These are phyloP conservation scores for Burhinus oedicnemus DNA, from an alignment of 2,113 vertebrate species.

Conservation along the genomic window DNA sequence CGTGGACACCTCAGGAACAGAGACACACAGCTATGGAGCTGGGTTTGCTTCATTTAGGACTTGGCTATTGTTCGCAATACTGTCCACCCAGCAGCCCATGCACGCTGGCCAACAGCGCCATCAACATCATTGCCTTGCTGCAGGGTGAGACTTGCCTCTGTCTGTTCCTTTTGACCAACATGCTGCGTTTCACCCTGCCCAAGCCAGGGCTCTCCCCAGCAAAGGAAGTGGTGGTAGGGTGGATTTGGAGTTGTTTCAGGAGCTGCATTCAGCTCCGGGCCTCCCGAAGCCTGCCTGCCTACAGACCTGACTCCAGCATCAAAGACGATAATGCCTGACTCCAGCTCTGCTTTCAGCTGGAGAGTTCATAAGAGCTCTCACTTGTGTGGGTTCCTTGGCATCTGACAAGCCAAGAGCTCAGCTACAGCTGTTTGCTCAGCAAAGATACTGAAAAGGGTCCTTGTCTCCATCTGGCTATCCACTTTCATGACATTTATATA, in stretches of 20 bases:
- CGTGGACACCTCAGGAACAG: not conserved
- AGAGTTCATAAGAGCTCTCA: not conserved
- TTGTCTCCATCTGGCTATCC: not conserved
- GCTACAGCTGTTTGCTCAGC: not conserved
- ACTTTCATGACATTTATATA: not conserved
- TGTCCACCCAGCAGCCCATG: not conserved
- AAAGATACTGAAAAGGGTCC: not conserved
- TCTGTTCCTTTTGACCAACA: not conserved
- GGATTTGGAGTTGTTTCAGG: not conserved
- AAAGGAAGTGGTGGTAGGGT: not conserved
- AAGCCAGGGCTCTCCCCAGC: rapidly evolving
- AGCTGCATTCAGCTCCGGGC: not conserved
- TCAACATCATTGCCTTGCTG: not conserved
- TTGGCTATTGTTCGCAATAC: not conserved
- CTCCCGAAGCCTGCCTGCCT: not conserved
- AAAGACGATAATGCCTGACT: not conserved
- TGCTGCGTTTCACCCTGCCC: not conserved
- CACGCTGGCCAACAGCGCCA: rapidly evolving
- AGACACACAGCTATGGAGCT: not conserved
- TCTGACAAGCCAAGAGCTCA: not conserved
- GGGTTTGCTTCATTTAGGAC: not conserved
- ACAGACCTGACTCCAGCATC: not conserved
- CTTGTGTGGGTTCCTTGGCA: not conserved
- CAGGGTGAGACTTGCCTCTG: rapidly evolving
- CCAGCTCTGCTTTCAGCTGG: not conserved